A percentile compares a stretch with the other conserved stretches of the same genome.
Evolutionary conservation across 2,888 invertebrate species (phyloP).

Genomic region (Andrena minutula): DNA sequence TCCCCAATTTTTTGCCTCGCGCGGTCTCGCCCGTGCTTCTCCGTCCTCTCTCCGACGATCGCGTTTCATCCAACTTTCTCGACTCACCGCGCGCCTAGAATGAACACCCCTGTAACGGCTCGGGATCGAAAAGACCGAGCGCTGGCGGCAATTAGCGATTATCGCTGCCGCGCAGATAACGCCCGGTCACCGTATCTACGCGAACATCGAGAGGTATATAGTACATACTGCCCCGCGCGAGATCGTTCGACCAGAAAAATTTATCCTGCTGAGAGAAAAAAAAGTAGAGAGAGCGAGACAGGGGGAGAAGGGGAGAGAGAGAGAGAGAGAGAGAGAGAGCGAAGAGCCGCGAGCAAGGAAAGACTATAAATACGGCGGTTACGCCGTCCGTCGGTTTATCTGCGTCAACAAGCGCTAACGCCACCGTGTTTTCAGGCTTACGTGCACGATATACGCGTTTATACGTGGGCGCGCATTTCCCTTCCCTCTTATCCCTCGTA

Average conservation of each 20-base stretch:
- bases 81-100: background rate
- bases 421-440: constrained; percentile 69
- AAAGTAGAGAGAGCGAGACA: background rate
- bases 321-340: background rate
- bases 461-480: constrained; percentile 63
- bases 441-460: constrained; percentile 65
- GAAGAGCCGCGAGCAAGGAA: constrained; percentile 35
- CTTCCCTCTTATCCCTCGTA: constrained; percentile 56
- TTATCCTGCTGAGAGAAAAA: constrained; percentile 15
- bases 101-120: background rate
- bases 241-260: constrained; percentile 47
- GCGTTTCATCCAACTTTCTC: background rate
- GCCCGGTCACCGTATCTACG: constrained; percentile 20
- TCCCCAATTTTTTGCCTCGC: constrained; percentile 37
- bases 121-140: constrained; percentile 8
- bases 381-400: constrained; percentile 66
- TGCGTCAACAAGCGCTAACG: constrained; percentile 69
- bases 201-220: constrained; percentile 30
- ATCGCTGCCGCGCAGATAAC: constrained; percentile 34
- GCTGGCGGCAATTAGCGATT: constrained; percentile 36
- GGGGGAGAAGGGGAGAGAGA: background rate
- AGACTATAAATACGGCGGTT: constrained; percentile 67
- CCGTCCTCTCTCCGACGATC: background rate
- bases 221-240: constrained; percentile 22
- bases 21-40: constrained; percentile 27